Percentiles rank a stretch among this genome's conserved stretches.
phyloP scores from a whole-genome alignment of 2,888 invertebrate species.

The Drosophila fungiperda region DNA sequence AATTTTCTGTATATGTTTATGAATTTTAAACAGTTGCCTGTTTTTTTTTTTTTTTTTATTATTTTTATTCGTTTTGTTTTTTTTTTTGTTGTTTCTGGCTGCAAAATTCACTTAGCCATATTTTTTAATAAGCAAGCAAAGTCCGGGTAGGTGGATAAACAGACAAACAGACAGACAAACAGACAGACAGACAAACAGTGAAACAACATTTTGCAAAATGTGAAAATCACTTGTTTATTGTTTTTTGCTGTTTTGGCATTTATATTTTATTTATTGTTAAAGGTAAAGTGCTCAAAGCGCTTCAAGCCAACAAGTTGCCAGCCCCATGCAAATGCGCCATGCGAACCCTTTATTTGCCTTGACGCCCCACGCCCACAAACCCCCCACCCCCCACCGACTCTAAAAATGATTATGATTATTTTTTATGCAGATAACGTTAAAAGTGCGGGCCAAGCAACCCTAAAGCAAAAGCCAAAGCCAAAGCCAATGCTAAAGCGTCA shows the following conservation, averaged over 20 bases:
- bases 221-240: constrained; percentile 58
- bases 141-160: constrained; percentile 29
- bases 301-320: constrained; percentile 36
- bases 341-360: constrained; percentile 57
- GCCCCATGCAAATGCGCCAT: background rate
- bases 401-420: constrained; percentile 81
- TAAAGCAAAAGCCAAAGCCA: constrained; percentile 32
- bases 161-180: constrained; percentile 15
- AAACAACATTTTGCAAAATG: constrained; percentile 26
- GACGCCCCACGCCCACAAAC: constrained; percentile 4
- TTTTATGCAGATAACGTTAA: constrained; percentile 76
- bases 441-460: constrained; percentile 43
- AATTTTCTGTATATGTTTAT: constrained; percentile 31
- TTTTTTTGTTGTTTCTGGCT: constrained; percentile 19
- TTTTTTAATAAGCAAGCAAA: constrained; percentile 65
- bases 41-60: background rate
- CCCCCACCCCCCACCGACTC: constrained; percentile 45
- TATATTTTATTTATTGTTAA: constrained; percentile 61
- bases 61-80: background rate
- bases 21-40: constrained; percentile 39
- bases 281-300: constrained; percentile 68
- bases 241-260: constrained; percentile 27
- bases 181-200: background rate
- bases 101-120: constrained; percentile 67
- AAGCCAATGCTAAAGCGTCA: constrained; percentile 42